These are phyloP conservation scores for Adineta ricciae DNA, from an alignment of 2,888 invertebrate species.

Conservation along the genomic window DNA sequence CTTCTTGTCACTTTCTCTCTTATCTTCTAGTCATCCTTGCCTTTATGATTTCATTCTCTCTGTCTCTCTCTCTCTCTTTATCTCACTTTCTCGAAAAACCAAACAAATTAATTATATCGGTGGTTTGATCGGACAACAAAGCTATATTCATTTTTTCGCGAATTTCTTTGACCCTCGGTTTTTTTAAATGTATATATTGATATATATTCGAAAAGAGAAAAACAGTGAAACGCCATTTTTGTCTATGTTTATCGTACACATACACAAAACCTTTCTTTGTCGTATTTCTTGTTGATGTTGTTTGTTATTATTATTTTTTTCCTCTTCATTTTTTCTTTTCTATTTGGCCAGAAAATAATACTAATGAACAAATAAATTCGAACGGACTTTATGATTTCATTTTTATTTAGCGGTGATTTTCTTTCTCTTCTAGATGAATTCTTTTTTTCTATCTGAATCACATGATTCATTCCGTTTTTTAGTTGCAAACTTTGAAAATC, in stretches of 20 bases:
- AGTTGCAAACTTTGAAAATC: no score
- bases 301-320: neutral
- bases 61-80: no score
- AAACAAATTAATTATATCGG: neutral
- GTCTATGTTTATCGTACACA: neutral
- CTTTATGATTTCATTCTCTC: neutral
- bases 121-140: slow-evolving; percentile 4
- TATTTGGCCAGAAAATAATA: no score
- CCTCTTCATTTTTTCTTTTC: no score
- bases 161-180: neutral
- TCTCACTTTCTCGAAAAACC: no score
- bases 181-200: neutral
- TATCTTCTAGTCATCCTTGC: neutral
- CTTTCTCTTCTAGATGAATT: neutral
- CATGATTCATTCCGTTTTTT: no score
- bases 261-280: neutral
- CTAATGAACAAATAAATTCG: no score
- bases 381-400: no score
- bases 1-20: neutral
- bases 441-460: neutral
- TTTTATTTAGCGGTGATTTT: neutral
- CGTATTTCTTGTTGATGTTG: slow-evolving; percentile 2
- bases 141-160: neutral
- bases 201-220: slow-evolving; percentile 1
- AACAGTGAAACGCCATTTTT: neutral